Base-by-base conservation (phyloP, 92 coral and sea anemone genomes). In the Parazoanthus atlanticus region DNA sequence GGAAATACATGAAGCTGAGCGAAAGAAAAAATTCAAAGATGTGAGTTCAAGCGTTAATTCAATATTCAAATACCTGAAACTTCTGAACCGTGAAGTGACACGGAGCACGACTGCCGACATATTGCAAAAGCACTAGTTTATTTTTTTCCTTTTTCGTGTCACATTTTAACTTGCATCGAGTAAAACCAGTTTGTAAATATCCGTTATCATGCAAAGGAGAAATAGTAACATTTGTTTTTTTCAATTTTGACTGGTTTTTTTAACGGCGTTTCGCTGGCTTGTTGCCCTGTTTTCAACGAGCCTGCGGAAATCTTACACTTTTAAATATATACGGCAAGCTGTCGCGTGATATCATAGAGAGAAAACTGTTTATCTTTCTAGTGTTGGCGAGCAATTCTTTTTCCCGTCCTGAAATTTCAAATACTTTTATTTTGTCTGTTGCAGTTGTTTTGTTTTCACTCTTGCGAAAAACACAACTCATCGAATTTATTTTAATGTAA, bases 1-100 rank as follows among this genome's bases (percentile, higher is more conserved):
- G 33, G 78, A 70, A 84, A 28, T 26, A 41, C 23, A 40, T 70
- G 66, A 49, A 41, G 38, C n/a, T 65, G 11, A 84, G 31, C 41
- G 78, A 84, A 23, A 84, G 78, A 72, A 84, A 70, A 83, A 84
- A 28, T 43, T 71, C 19, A 69, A 54, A 84, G 66, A 71, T 67
- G 67, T 47, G 56, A 84, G 87, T 32, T 84, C 78, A 69, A 40
- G 87, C 86, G 89, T 90, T 89, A 83, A 84, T 91, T 91, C 77
- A 89, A 91, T 89, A 89, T 89, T 91, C 92, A 89, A 81, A 91
- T 91, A 89, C 89, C 78, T 56, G 91, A 93, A 95, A 91, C 96
- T 90, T 91, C 85, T 95, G 86, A 95, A 91, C 96, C 98, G 98
- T 95, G 94, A 86, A 91, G 88, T n/a, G 88, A 80, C 79, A 80